phyloP scores from a whole-genome alignment of 2,797 vertebrate genomes.

The Ceyx erithaca region DNA sequence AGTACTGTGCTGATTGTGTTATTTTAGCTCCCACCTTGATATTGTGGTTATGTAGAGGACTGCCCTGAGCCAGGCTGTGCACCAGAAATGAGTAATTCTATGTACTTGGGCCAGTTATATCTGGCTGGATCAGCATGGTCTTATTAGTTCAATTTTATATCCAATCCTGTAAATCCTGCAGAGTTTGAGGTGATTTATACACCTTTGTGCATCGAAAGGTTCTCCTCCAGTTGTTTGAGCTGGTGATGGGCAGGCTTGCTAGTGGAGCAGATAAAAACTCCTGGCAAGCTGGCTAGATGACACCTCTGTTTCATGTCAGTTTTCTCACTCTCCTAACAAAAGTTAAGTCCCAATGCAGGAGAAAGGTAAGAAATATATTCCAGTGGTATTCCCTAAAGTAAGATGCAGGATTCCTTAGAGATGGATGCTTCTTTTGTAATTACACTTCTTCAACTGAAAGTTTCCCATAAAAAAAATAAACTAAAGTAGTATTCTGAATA shows the following conservation, averaged over 20 bases:
- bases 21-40: background rate
- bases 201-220: background rate
- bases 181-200: background rate
- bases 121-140: background rate
- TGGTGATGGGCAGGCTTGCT: background rate
- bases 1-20: background rate
- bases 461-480: too few species aligned
- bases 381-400: background rate
- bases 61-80: background rate
- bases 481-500: background rate
- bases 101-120: background rate
- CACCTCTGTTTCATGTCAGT: constrained; percentile 3
- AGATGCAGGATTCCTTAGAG: background rate
- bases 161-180: background rate
- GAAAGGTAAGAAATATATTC: background rate
- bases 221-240: background rate
- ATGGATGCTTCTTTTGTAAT: background rate
- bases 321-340: constrained; percentile 28
- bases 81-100: background rate
- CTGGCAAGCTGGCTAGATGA: constrained; percentile 39
- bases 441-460: background rate
- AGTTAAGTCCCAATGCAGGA: background rate
- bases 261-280: background rate
- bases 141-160: background rate
- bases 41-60: background rate